Evolutionary conservation across 2,113 vertebrate species (phyloP).

Genomic region (Litocranius walleri): DNA sequence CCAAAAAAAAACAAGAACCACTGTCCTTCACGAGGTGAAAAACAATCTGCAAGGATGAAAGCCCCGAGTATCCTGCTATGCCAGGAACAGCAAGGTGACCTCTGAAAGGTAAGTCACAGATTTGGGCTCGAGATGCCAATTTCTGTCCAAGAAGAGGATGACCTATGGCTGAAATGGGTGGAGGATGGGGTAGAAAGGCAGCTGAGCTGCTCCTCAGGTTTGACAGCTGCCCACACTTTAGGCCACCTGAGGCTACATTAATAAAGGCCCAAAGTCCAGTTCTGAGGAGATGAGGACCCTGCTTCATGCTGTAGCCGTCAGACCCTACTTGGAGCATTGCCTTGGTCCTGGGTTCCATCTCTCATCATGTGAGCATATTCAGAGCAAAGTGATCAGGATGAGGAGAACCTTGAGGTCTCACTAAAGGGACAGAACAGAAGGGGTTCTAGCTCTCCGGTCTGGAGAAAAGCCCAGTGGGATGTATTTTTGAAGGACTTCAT

Average conservation of each 20-base stretch:
- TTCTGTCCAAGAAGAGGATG: too few relatives aligned
- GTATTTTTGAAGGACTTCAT: background rate
- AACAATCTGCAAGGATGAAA: background rate
- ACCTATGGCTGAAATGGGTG: background rate
- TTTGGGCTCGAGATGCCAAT: background rate
- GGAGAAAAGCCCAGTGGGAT: background rate
- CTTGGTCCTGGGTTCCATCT: background rate
- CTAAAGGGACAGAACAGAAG: background rate
- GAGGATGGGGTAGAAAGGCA: too few relatives aligned
- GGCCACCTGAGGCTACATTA: background rate
- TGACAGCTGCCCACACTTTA: background rate
- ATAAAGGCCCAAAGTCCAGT: background rate
- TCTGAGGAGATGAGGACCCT: background rate
- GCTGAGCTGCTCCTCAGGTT: background rate
- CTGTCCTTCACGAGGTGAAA: background rate
- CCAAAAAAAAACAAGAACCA: background rate
- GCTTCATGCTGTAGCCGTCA: background rate
- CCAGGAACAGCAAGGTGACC: too few relatives aligned
- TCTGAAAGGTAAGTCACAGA: background rate
- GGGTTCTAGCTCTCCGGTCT: background rate
- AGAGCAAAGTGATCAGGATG: background rate
- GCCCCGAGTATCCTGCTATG: too few relatives aligned
- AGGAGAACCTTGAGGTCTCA: background rate
- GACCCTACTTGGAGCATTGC: rapidly evolving
- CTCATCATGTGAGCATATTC: background rate